Evolutionary conservation across 2,888 invertebrate species (phyloP).

Genomic region (Drosophila diplacantha): DNA sequence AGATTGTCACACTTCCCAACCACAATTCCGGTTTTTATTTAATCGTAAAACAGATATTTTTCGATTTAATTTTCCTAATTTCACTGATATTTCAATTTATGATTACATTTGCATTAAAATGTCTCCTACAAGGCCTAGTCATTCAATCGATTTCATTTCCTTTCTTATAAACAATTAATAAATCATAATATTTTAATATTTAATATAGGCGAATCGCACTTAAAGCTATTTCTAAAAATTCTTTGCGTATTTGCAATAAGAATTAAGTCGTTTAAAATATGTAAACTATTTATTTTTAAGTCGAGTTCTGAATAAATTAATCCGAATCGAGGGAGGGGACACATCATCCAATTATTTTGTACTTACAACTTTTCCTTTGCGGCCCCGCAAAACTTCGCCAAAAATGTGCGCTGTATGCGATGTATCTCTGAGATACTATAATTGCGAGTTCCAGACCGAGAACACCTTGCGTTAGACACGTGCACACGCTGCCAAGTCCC

Average conservation of each 20-base stretch:
- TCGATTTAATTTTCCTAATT: not conserved
- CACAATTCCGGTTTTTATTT: not conserved
- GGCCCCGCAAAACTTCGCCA: constrained; percentile 24
- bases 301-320: not conserved
- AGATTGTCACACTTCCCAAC: constrained; percentile 18
- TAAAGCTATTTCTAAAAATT: not conserved
- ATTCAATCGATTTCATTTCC: not conserved
- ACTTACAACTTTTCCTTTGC: constrained; percentile 23
- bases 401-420: constrained; percentile 5
- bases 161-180: not conserved
- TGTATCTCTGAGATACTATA: constrained; percentile 5
- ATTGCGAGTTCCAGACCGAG: constrained; percentile 11
- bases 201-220: not conserved
- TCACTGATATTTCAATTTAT: not conserved
- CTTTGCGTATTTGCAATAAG: too few relatives aligned
- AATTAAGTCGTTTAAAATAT: not conserved
- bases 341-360: constrained; percentile 1
- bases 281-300: not conserved
- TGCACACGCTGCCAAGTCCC: constrained; percentile 68
- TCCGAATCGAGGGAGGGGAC: not conserved
- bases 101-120: not conserved
- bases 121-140: too few relatives aligned
- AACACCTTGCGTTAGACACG: constrained; percentile 43
- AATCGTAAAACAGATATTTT: not conserved
- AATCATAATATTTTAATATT: constrained; percentile 3